These are phyloP conservation scores for Plebejus argus DNA, from an alignment of 2,888 invertebrate genomes.

Conservation along the genomic window DNA sequence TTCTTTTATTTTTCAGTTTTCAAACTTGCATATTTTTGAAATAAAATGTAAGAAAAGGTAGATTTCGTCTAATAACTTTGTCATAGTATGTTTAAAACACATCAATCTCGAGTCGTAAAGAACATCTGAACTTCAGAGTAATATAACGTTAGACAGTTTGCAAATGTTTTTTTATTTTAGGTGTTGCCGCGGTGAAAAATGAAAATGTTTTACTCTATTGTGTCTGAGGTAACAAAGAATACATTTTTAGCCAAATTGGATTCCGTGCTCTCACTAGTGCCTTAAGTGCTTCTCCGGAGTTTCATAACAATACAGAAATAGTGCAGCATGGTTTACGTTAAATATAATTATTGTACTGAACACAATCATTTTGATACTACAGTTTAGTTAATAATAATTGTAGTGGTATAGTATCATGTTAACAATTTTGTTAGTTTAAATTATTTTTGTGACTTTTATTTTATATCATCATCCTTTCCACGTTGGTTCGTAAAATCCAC, in stretches of 20 bases:
- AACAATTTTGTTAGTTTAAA: neutral
- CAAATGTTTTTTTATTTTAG: conserved; percentile 19
- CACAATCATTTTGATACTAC: neutral
- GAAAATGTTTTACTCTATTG: conserved; percentile 9
- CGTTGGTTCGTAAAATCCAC: too few relatives aligned
- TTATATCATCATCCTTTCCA: too few relatives aligned
- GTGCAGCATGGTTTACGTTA: conserved; percentile 1
- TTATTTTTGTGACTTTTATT: neutral
- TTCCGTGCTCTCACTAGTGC: conserved; percentile 21
- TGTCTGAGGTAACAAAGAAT: conserved; percentile 22
- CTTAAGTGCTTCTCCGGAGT: conserved; percentile 24
- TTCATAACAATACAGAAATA: conserved; percentile 24
- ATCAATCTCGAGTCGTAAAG: neutral
- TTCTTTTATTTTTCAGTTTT: too few relatives aligned
- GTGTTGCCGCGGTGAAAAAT: conserved; percentile 21
- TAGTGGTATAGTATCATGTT: neutral
- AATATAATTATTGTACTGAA: neutral
- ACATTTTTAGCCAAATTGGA: conserved; percentile 29
- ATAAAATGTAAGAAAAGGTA: too few relatives aligned
- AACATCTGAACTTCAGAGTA: neutral
- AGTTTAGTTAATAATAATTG: neutral
- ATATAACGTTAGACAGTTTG: neutral
- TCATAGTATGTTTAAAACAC: neutral
- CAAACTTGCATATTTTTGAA: too few relatives aligned
- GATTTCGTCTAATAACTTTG: neutral